phyloP scores from a whole-genome alignment of 2,888 invertebrate genomes.

The Acleris holmiana region DNA sequence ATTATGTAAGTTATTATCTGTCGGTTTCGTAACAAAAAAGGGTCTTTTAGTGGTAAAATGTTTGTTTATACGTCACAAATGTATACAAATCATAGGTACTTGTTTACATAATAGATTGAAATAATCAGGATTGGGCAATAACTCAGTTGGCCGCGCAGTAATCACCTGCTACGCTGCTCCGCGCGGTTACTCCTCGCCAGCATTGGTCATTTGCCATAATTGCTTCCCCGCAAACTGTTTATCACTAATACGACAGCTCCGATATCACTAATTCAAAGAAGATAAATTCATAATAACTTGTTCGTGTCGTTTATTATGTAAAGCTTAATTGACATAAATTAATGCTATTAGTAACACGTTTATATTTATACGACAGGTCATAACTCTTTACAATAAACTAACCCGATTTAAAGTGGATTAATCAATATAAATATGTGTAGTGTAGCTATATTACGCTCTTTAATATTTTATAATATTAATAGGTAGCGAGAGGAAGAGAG shows the following conservation, averaged over 20 bases:
- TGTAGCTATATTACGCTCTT: slow-evolving; percentile 8
- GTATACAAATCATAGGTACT: slow-evolving; percentile 25
- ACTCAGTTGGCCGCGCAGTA: slow-evolving; percentile 62
- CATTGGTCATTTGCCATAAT: slow-evolving; percentile 71
- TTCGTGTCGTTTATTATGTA: slow-evolving; percentile 47
- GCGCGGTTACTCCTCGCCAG: slow-evolving; percentile 62
- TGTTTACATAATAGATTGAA: slow-evolving; percentile 66
- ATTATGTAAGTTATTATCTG: slow-evolving; percentile 31
- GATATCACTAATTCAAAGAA: slow-evolving; percentile 62
- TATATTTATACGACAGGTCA: slow-evolving; percentile 34
- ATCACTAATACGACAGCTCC: slow-evolving; percentile 74
- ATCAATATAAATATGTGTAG: slow-evolving; percentile 21
- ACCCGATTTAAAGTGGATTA: slow-evolving; percentile 11
- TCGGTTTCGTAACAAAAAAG: slow-evolving; percentile 21
- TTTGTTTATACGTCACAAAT: slow-evolving; percentile 16
- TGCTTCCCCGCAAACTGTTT: slow-evolving; percentile 72
- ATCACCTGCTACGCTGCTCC: slow-evolving; percentile 52
- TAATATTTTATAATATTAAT: slow-evolving; percentile 19
- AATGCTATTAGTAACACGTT: slow-evolving; percentile 28
- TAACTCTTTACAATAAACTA: slow-evolving; percentile 27
- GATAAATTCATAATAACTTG: slow-evolving; percentile 58
- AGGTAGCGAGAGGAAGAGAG: no score
- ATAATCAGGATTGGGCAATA: slow-evolving; percentile 74
- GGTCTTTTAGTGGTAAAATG: background rate
- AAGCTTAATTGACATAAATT: slow-evolving; percentile 42